Conservation (phyloP, 2,888 invertebrate species). For the Phlogophora meticulosa region DNA sequence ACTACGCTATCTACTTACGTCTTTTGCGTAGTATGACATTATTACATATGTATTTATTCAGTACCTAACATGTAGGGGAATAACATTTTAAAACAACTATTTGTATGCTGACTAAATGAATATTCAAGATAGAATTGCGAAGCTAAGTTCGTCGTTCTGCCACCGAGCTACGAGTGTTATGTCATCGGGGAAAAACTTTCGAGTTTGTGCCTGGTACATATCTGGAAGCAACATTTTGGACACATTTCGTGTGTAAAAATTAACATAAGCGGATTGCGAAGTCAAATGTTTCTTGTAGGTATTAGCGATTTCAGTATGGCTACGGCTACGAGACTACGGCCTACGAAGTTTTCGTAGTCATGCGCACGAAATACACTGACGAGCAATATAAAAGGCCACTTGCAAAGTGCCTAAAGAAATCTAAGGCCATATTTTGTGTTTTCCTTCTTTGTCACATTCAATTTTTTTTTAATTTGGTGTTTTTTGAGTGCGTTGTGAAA, state of each 20-base stretch:
- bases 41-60: constrained; percentile 47
- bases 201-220: constrained; percentile 36
- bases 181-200: constrained; percentile 63
- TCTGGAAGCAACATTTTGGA: constrained; percentile 44
- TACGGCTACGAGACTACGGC: constrained; percentile 63
- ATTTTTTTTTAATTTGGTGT: no score
- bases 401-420: no score
- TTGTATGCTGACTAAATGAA: constrained; percentile 61
- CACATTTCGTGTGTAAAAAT: constrained; percentile 42
- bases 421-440: no score
- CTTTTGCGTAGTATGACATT: constrained; percentile 32
- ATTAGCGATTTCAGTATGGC: constrained; percentile 16
- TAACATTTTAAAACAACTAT: constrained; percentile 56
- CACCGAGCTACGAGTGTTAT: constrained; percentile 60
- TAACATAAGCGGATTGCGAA: constrained; percentile 33
- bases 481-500: no score
- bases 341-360: constrained; percentile 44
- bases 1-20: constrained; percentile 15
- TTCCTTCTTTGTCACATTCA: no score
- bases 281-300: constrained; percentile 10
- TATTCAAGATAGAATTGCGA: constrained; percentile 67
- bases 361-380: not conserved
- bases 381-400: no score
- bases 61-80: constrained; percentile 47
- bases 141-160: constrained; percentile 58